A percentile compares a stretch with the other conserved stretches of the same genome.
phyloP scores from a whole-genome alignment of 2,888 invertebrate genomes.

The Epirrita christyi region DNA sequence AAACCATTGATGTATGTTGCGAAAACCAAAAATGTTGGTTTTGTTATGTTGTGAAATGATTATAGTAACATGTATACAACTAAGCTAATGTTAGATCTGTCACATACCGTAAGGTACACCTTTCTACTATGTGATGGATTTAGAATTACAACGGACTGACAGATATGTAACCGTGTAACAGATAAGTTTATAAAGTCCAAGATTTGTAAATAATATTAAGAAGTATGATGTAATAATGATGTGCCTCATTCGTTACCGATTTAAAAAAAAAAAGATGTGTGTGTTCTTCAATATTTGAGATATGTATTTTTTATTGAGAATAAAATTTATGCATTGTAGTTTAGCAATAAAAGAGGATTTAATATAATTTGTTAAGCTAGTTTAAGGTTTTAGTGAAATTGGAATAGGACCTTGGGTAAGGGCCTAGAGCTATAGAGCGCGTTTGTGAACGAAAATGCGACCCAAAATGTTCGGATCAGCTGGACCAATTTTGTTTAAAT shows the following conservation, averaged over 20 bases:
- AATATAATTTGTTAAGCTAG: slow-evolving; percentile 83
- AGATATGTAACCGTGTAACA: slow-evolving; percentile 43
- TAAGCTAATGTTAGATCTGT: slow-evolving; percentile 27
- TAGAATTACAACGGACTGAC: slow-evolving; percentile 55
- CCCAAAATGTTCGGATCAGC: background rate
- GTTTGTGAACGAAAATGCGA: slow-evolving; percentile 4
- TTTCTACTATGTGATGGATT: slow-evolving; percentile 17
- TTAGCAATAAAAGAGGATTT: slow-evolving; percentile 78
- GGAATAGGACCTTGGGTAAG: slow-evolving; percentile 14
- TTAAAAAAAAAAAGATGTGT: slow-evolving; percentile 70
- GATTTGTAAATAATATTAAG: slow-evolving; percentile 49
- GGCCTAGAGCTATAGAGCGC: background rate
- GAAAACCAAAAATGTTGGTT: slow-evolving; percentile 70
- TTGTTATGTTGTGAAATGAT: slow-evolving; percentile 62
- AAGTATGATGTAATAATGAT: slow-evolving; percentile 64
- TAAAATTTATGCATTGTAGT: slow-evolving; percentile 80
- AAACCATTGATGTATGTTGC: slow-evolving; percentile 76
- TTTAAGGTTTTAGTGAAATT: slow-evolving; percentile 51
- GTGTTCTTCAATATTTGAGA: slow-evolving; percentile 80
- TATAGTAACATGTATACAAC: slow-evolving; percentile 36
- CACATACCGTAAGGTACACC: slow-evolving; percentile 2
- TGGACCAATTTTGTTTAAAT: no score
- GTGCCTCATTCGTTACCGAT: slow-evolving; percentile 83
- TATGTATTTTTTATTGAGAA: slow-evolving; percentile 79
- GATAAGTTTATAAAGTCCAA: slow-evolving; percentile 57